Conservation (phyloP, 2,113 vertebrate species). For the Acanthisitta chloris region DNA sequence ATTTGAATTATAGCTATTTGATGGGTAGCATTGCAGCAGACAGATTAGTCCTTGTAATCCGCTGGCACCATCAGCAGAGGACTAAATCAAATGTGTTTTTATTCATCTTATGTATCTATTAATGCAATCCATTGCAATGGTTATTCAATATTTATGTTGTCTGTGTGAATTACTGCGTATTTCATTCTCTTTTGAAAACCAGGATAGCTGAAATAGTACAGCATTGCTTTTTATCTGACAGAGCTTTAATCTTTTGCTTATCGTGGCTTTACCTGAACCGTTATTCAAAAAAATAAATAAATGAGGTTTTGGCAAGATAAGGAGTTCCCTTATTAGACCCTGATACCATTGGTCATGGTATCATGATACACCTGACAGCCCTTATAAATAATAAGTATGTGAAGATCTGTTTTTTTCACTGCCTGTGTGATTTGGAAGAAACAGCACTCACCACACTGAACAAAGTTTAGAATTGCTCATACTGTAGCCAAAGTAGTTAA, state of each 20-base stretch:
- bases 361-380: neutral
- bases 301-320: neutral
- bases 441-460: neutral
- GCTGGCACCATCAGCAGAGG: neutral
- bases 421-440: neutral
- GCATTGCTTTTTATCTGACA: conserved; percentile 19
- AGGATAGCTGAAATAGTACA: conserved; percentile 37
- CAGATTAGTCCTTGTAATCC: conserved; percentile 36
- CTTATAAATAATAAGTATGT: neutral
- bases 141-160: conserved; percentile 51
- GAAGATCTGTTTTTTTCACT: neutral
- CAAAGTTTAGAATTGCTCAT: neutral
- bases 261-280: neutral
- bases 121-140: conserved; percentile 29
- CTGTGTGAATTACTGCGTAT: conserved; percentile 21
- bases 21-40: neutral
- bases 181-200: conserved; percentile 41
- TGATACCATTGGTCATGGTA: neutral
- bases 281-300: neutral
- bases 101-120: conserved; percentile 23
- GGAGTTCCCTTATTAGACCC: neutral
- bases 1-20: neutral
- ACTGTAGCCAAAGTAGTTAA: neutral
- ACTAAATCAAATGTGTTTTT: conserved; percentile 36
- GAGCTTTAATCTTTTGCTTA: conserved; percentile 45